Conservation (phyloP, 1,140 invertebrate genomes). For the Caerostris extrusa region DNA sequence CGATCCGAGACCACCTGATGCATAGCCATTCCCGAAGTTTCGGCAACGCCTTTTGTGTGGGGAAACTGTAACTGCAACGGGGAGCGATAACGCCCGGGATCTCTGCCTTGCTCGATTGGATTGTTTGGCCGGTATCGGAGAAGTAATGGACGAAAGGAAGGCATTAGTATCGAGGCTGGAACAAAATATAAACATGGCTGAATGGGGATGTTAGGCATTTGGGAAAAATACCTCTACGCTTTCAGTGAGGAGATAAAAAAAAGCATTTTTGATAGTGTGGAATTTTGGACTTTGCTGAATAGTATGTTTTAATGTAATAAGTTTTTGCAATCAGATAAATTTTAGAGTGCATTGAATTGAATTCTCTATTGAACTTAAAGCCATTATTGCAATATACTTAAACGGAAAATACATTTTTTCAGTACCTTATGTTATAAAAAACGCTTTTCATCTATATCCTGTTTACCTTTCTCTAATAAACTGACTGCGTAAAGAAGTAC, state of each 20-base stretch:
- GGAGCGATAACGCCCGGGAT: constrained; percentile 14
- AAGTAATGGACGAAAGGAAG: constrained; percentile 5
- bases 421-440: no score
- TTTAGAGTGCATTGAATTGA: no score
- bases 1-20: constrained; percentile 71
- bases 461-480: no score
- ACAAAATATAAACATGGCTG: constrained; percentile 15
- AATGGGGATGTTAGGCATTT: neutral
- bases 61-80: neutral
- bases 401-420: no score
- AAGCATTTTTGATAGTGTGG: neutral
- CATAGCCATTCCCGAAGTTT: constrained; percentile 61
- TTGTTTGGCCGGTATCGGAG: neutral
- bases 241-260: neutral
- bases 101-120: neutral
- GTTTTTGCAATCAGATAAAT: no score
- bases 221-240: constrained; percentile 10
- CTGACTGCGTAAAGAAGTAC: no score
- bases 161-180: neutral
- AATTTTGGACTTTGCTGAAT: neutral
- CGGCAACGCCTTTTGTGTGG: constrained; percentile 20
- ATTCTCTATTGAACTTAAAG: no score
- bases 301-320: no score
- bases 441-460: no score
- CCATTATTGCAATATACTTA: no score